Evolutionary conservation across 2,888 invertebrate genomes (phyloP), one percentile per base, ranked within the genome.

Genomic region (Spilarctia lutea): DNA sequence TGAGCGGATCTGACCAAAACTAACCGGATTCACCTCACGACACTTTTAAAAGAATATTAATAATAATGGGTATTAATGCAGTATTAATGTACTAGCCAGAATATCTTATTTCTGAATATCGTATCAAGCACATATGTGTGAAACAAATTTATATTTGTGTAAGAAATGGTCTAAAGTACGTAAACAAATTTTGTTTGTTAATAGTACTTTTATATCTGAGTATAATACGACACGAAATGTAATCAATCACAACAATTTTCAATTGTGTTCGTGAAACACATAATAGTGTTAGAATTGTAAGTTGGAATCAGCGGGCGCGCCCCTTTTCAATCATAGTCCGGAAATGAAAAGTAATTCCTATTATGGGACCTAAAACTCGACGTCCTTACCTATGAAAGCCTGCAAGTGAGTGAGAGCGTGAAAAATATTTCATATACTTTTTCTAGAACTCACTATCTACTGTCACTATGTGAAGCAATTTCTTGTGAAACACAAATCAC

Each of bases 281-380:
- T 83, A 82, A 85, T 78, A 84, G 77, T 80, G 73, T 75, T 75
- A 74, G 75, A 77, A 81, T 79, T 81, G 79, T 79, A 68, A 80
- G 75, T 75, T 79, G 75, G 72, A 60, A 67, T 45, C 45, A 56
- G 73, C 65, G 33, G 71, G 85, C 90, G 91, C 88, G 89, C 87
- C 90, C 86, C 88, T 83, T 91, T 92, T 92, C 91, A 92, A 94
- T 94, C 93, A 91, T 84, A 83, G 81, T 52, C 88, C 90, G 94
- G 93, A 94, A 93, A 94, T 93, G 90, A 88, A 91, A 88, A 88
- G 88, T 92, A 91, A 94, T 93, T 91, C 88, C 87, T 90, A 90
- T 93, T 92, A 90, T 87, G 87, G 87, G 81, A 85, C 86, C 87
- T 89, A 85, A 84, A 89, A 88, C 84, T 85, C 81, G 79, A 85